These are phyloP conservation scores for Microhierax caerulescens DNA, from an alignment of 2,797 vertebrate genomes.

Conservation along the genomic window DNA sequence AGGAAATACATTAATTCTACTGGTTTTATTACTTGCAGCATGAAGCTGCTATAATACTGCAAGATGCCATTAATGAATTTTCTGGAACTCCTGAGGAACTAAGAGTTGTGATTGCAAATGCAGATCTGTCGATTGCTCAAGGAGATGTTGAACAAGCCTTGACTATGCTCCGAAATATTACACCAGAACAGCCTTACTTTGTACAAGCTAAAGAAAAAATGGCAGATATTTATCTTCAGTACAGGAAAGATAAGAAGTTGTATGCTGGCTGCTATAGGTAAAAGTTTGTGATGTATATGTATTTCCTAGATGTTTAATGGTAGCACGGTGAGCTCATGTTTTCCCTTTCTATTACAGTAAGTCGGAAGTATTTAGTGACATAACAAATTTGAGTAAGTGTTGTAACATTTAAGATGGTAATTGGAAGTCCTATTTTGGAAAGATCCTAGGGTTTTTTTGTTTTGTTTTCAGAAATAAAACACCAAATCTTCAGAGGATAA, in stretches of 20 bases:
- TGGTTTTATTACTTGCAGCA: conserved; percentile 79
- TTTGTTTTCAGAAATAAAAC: neutral
- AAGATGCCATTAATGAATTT: conserved; percentile 96
- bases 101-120: conserved; percentile 90
- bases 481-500: neutral
- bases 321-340: neutral
- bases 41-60: conserved; percentile 94
- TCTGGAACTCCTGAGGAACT: conserved; percentile 92
- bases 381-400: neutral
- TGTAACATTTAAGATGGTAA: neutral
- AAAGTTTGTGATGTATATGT: neutral
- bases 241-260: conserved; percentile 91
- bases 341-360: neutral
- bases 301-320: neutral
- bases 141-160: conserved; percentile 91
- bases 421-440: neutral
- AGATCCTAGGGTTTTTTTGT: neutral
- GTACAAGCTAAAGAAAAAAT: conserved; percentile 95
- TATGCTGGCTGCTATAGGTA: conserved; percentile 95
- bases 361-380: neutral
- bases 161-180: conserved; percentile 90
- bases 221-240: conserved; percentile 92
- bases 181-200: conserved; percentile 91
- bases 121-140: conserved; percentile 88
- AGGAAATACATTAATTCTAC: neutral